A percentile compares a stretch with the other conserved stretches of the same genome.
Evolutionary conservation across 2,888 invertebrate species (phyloP).

Genomic region (Macroteleia sp.): DNA sequence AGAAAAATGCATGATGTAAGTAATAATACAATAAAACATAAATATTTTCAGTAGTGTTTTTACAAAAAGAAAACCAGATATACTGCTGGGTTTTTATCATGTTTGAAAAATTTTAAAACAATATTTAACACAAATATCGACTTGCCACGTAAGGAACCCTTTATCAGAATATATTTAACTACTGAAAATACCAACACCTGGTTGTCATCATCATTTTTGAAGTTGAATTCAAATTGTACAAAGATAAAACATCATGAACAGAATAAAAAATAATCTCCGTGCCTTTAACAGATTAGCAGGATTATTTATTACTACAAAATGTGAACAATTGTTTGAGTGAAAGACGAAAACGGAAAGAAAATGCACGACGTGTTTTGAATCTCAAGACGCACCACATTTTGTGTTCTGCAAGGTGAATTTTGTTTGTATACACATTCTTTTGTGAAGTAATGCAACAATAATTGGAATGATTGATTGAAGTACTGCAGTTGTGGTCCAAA

Average conservation of each 20-base stretch:
- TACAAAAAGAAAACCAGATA: no score
- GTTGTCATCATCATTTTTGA: conserved; percentile 18
- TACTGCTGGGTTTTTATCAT: no score
- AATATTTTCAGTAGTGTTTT: not conserved
- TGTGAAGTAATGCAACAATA: no score
- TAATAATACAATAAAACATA: conserved; percentile 5
- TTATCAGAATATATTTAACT: no score
- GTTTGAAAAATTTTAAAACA: no score
- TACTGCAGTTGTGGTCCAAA: not conserved
- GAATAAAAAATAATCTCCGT: not conserved
- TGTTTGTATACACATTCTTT: no score
- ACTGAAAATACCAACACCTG: conserved; percentile 29
- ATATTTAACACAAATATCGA: no score
- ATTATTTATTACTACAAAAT: no score
- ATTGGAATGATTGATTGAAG: not conserved
- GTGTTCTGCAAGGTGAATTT: not conserved
- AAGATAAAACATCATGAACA: not conserved
- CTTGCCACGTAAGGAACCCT: no score
- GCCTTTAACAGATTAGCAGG: no score
- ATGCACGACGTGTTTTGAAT: conserved; percentile 13
- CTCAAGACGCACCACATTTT: not conserved
- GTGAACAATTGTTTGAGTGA: no score
- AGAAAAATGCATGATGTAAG: conserved; percentile 15
- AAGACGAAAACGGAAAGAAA: no score
- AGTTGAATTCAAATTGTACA: not conserved